phyloP scores from a whole-genome alignment of 2,113 vertebrate genomes.

The Polypterus bichir region DNA sequence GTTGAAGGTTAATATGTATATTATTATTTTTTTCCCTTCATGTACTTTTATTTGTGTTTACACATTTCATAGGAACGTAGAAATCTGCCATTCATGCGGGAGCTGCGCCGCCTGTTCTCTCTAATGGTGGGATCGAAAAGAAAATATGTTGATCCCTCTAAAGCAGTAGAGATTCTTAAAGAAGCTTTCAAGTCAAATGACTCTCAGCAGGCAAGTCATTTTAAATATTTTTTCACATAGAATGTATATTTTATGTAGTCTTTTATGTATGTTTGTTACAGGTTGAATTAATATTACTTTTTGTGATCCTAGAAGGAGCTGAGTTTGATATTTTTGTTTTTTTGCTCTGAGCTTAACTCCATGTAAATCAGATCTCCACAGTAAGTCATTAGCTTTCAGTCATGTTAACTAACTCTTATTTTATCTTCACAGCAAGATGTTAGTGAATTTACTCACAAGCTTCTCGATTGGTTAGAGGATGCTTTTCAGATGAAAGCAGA shows the following conservation, averaged over 20 bases:
- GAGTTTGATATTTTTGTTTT: no score
- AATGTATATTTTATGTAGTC: no score
- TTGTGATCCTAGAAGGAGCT: no score
- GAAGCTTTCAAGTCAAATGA: conserved; percentile 96
- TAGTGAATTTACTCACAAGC: conserved; percentile 94
- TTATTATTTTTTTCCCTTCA: background rate
- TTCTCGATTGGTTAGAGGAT: conserved; percentile 94
- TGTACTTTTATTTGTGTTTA: conserved; percentile 18
- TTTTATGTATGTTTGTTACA: no score
- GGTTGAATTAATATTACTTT: no score
- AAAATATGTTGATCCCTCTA: conserved; percentile 94
- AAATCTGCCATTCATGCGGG: conserved; percentile 95
- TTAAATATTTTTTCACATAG: no score
- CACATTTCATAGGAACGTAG: conserved; percentile 68
- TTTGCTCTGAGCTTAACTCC: no score
- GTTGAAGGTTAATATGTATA: background rate
- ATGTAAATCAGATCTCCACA: no score
- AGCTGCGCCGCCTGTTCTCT: conserved; percentile 84
- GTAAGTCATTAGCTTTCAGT: no score
- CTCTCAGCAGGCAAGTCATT: conserved; percentile 74
- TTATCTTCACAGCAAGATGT: conserved; percentile 80
- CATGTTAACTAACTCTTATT: background rate
- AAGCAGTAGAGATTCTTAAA: conserved; percentile 94
- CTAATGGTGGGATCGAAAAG: conserved; percentile 91
- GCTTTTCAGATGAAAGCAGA: conserved; percentile 95